These are phyloP conservation scores for Ennomos quercinarius DNA, from an alignment of 2,888 invertebrate genomes.

Conservation along the genomic window DNA sequence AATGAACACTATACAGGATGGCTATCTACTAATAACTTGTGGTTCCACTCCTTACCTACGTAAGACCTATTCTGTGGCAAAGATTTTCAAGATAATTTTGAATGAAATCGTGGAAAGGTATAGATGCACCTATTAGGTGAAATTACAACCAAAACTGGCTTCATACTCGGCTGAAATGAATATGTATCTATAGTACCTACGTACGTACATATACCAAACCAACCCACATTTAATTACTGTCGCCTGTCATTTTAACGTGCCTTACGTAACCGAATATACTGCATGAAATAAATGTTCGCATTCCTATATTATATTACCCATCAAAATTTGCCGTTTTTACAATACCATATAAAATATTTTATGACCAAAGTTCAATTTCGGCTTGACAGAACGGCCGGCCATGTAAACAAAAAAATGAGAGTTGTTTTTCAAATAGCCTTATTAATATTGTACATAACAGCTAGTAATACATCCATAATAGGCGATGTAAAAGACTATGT, in stretches of 20 bases:
- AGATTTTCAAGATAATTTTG: too few relatives aligned
- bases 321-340: constrained; percentile 33
- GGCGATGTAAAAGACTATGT: constrained; percentile 35
- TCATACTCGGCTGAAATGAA: too few relatives aligned
- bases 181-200: too few relatives aligned
- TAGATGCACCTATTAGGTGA: too few relatives aligned
- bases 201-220: too few relatives aligned
- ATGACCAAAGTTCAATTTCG: constrained; percentile 19
- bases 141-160: too few relatives aligned
- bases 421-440: constrained; percentile 27
- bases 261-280: constrained; percentile 15
- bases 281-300: constrained; percentile 20
- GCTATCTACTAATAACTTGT: too few relatives aligned
- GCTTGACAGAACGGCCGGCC: constrained; percentile 19
- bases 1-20: too few relatives aligned
- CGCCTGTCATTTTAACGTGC: background rate
- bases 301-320: constrained; percentile 29
- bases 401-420: constrained; percentile 39
- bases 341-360: constrained; percentile 33
- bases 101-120: too few relatives aligned
- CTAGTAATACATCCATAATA: constrained; percentile 43
- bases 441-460: constrained; percentile 33
- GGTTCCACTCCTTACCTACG: too few relatives aligned
- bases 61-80: too few relatives aligned
- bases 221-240: background rate